Evolutionary conservation across 2,113 vertebrate species (phyloP).

Genomic region (Coregonus clupeaformis): DNA sequence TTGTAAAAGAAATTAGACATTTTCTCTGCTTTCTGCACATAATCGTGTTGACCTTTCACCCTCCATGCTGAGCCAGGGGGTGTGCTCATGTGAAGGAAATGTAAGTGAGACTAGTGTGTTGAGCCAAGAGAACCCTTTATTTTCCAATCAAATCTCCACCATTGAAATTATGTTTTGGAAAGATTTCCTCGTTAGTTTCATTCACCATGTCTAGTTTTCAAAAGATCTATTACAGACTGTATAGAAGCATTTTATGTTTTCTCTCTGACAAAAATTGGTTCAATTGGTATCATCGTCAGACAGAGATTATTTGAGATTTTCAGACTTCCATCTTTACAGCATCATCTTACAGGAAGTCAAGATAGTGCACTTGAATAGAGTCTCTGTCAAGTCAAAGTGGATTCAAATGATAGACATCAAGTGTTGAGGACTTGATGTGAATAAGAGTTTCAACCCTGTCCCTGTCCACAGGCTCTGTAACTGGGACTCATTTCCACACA

Average conservation of each 20-base stretch:
- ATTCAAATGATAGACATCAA: not conserved
- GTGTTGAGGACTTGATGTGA: not conserved
- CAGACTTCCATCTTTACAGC: too few relatives aligned
- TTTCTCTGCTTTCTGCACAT: not conserved
- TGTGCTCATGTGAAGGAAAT: not conserved
- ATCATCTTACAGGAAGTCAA: not conserved
- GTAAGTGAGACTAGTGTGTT: not conserved
- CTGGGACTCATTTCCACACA: not conserved
- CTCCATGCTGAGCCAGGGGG: not conserved
- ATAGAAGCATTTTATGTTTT: not conserved
- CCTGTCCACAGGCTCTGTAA: not conserved
- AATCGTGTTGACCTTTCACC: not conserved
- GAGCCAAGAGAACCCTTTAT: not conserved
- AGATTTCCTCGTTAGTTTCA: not conserved
- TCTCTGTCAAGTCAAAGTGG: not conserved
- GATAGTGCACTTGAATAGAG: not conserved
- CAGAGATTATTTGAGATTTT: not conserved
- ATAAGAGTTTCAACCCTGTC: not conserved
- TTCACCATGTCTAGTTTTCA: not conserved
- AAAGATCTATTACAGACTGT: not conserved
- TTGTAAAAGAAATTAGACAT: conserved; percentile 1
- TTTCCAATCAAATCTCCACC: not conserved
- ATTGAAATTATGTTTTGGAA: not conserved
- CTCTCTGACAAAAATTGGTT: not conserved
- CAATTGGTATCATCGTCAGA: not conserved